Conservation (phyloP, 2,888 invertebrate species). For the Troides aeacus region DNA sequence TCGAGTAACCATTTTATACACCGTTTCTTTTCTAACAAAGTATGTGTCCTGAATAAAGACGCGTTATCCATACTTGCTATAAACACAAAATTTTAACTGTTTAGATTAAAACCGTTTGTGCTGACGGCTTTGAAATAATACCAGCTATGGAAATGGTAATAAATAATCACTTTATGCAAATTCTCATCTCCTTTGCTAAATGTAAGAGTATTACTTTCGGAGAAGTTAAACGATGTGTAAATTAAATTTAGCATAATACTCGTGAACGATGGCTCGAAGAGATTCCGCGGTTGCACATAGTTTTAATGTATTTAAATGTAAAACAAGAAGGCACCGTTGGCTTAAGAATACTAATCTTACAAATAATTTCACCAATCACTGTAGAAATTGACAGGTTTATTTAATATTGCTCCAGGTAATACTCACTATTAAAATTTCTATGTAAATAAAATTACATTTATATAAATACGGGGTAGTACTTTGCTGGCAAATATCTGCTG, state of each 20-base stretch:
- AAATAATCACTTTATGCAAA: conserved; percentile 69
- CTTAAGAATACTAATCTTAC: background rate
- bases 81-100: background rate
- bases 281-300: background rate
- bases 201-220: conserved; percentile 39
- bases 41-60: no score
- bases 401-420: no score
- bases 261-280: background rate
- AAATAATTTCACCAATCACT: background rate
- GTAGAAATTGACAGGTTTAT: no score
- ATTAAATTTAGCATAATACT: conserved; percentile 20
- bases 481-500: no score
- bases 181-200: conserved; percentile 41
- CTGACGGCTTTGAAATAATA: conserved; percentile 24
- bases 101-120: conserved; percentile 1
- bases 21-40: no score
- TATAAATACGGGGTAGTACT: no score
- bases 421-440: no score
- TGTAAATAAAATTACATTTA: no score
- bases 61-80: background rate
- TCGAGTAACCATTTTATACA: no score
- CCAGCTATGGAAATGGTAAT: conserved; percentile 42
- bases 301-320: conserved; percentile 1
- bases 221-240: conserved; percentile 22
- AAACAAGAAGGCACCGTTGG: background rate